Percentiles rank a stretch among this genome's conserved stretches.
These are phyloP conservation scores for Agrotis ipsilon DNA, from an alignment of 2,888 invertebrate genomes.

Conservation along the genomic window DNA sequence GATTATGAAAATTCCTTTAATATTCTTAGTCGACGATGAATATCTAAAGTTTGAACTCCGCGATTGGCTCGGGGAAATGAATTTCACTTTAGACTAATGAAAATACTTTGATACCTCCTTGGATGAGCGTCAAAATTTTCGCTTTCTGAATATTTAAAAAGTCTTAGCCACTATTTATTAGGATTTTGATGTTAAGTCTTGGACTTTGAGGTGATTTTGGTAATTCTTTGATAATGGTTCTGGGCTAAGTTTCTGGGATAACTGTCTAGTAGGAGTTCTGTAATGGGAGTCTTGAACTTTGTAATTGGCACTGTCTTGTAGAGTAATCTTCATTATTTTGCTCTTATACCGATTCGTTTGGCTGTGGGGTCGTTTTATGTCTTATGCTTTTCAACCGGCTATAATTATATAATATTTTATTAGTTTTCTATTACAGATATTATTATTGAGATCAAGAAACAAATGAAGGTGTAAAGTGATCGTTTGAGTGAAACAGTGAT, in stretches of 20 bases:
- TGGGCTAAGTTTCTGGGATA: slow-evolving; percentile 1
- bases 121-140: slow-evolving; percentile 75
- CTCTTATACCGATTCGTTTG: no score
- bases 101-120: slow-evolving; percentile 83
- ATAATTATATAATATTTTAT: no score
- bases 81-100: slow-evolving; percentile 88
- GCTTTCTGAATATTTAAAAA: slow-evolving; percentile 66
- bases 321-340: no score
- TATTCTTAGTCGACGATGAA: slow-evolving; percentile 77
- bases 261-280: background rate
- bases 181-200: slow-evolving; percentile 22
- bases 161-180: slow-evolving; percentile 46
- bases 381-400: no score
- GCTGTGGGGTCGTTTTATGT: no score
- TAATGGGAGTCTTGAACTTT: background rate
- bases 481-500: no score
- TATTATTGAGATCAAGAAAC: no score
- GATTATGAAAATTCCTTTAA: slow-evolving; percentile 88
- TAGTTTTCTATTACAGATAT: no score
- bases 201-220: slow-evolving; percentile 5
- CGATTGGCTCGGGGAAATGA: slow-evolving; percentile 84
- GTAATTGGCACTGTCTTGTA: background rate
- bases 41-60: slow-evolving; percentile 78
- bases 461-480: no score
- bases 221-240: slow-evolving; percentile 23